phyloP scores from a whole-genome alignment of 2,797 vertebrate species.

The Spondyliosoma cantharus region DNA sequence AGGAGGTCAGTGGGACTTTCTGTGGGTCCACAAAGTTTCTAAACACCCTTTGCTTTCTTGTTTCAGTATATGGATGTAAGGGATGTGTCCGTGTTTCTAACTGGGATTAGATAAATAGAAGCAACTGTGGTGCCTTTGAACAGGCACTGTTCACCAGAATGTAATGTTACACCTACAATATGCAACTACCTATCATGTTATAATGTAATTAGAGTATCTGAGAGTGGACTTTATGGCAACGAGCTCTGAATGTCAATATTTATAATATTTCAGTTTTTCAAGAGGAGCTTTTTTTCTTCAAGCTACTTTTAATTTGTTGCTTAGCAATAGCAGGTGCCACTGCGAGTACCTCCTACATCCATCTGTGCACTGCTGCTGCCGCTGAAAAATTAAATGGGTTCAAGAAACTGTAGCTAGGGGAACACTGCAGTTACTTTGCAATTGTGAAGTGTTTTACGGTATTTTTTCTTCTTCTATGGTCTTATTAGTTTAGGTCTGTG shows the following conservation, averaged over 20 bases:
- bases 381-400: not conserved
- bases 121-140: not conserved
- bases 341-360: slow-evolving; percentile 43
- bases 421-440: not conserved
- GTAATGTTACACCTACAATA: not conserved
- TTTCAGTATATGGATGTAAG: not conserved
- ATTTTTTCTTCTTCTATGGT: not conserved
- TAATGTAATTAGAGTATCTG: not conserved
- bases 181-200: not conserved
- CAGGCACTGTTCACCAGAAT: not conserved
- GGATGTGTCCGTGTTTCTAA: not conserved
- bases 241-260: slow-evolving; percentile 12
- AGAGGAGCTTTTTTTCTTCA: slow-evolving; percentile 2
- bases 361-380: slow-evolving; percentile 45
- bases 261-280: slow-evolving; percentile 3
- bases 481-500: too few relatives aligned
- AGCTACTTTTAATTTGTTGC: slow-evolving; percentile 54
- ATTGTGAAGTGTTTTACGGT: not conserved
- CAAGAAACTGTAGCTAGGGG: not conserved
- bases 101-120: not conserved
- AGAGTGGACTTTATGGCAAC: not conserved
- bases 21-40: not conserved
- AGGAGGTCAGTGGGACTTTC: slow-evolving; percentile 85
- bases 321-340: slow-evolving; percentile 60
- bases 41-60: too few relatives aligned